These are phyloP conservation scores for Neodiprion fabricii DNA, from an alignment of 1,140 invertebrate species.

Conservation along the genomic window DNA sequence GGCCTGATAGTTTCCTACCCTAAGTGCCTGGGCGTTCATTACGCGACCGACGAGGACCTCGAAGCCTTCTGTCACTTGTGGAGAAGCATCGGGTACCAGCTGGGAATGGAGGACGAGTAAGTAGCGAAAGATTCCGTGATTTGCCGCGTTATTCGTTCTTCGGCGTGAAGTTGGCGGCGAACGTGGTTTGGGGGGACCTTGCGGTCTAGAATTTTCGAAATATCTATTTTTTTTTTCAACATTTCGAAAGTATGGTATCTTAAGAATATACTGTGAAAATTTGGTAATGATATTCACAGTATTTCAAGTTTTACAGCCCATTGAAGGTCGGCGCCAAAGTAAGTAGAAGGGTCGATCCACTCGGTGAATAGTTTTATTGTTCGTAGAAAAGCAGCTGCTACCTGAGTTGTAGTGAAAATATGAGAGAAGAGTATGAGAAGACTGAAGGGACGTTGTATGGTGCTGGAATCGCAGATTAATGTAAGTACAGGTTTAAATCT, in stretches of 20 bases:
- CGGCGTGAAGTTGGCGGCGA: conserved; percentile 54
- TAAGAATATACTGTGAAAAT: too few relatives aligned
- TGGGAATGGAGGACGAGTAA: conserved; percentile 81
- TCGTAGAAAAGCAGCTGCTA: background rate
- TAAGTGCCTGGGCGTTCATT: conserved; percentile 67
- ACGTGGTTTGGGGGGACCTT: conserved; percentile 50
- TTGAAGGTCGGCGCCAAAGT: too few relatives aligned
- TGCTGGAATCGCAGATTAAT: too few relatives aligned
- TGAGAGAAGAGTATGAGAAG: too few relatives aligned
- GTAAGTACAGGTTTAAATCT: too few relatives aligned
- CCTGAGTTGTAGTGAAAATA: too few relatives aligned
- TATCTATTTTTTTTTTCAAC: too few relatives aligned
- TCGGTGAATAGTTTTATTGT: conserved; percentile 9
- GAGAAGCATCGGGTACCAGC: conserved; percentile 77
- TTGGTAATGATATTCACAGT: too few relatives aligned
- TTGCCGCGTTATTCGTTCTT: background rate
- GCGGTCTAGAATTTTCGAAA: too few relatives aligned
- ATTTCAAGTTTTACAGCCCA: background rate
- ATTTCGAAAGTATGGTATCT: too few relatives aligned
- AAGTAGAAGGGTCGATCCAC: background rate
- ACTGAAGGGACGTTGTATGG: too few relatives aligned
- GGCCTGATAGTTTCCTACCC: conserved; percentile 73
- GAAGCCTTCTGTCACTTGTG: conserved; percentile 83
- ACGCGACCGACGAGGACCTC: conserved; percentile 64
- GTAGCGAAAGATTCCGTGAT: conserved; percentile 16